phyloP scores from a whole-genome alignment of 2,113 vertebrate species.

The Pterocles burchelli region DNA sequence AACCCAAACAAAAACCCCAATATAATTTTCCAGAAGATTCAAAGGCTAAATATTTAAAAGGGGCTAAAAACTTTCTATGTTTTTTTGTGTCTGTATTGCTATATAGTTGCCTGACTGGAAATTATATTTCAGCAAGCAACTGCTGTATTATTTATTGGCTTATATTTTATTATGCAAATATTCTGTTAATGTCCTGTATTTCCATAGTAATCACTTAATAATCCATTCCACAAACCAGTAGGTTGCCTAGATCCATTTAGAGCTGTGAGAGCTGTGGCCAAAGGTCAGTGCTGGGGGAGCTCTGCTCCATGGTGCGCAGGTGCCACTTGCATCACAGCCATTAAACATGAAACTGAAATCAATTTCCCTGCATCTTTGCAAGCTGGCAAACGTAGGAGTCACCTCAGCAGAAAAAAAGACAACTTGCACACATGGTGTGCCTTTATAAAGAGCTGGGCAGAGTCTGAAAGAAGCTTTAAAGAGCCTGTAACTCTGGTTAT shows the following conservation, averaged over 20 bases:
- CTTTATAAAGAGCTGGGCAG: not conserved
- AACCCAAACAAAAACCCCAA: not conserved
- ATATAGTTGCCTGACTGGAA: not conserved
- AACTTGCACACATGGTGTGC: not conserved
- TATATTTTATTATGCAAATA: constrained; percentile 25
- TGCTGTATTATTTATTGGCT: constrained; percentile 23
- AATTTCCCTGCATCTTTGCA: not conserved
- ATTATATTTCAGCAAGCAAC: not conserved
- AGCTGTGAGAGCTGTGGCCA: not conserved
- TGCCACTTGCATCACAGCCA: not conserved
- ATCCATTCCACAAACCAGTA: not conserved
- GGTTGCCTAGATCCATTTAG: not conserved
- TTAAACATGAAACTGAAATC: constrained; percentile 12
- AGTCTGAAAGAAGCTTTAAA: not conserved
- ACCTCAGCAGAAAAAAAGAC: not conserved
- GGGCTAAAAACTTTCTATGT: not conserved
- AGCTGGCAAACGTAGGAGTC: not conserved
- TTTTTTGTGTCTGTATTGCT: not conserved
- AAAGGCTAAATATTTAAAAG: not conserved
- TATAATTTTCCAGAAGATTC: constrained; percentile 18
- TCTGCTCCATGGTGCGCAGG: not conserved
- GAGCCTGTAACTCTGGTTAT: not conserved
- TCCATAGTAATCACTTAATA: constrained; percentile 16
- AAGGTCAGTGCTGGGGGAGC: not conserved
- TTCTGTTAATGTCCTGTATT: constrained; percentile 2